Percentiles rank a stretch among this genome's conserved stretches.
These are phyloP conservation scores for Vulpes lagopus DNA, from an alignment of 2,113 vertebrate genomes.

Conservation along the genomic window DNA sequence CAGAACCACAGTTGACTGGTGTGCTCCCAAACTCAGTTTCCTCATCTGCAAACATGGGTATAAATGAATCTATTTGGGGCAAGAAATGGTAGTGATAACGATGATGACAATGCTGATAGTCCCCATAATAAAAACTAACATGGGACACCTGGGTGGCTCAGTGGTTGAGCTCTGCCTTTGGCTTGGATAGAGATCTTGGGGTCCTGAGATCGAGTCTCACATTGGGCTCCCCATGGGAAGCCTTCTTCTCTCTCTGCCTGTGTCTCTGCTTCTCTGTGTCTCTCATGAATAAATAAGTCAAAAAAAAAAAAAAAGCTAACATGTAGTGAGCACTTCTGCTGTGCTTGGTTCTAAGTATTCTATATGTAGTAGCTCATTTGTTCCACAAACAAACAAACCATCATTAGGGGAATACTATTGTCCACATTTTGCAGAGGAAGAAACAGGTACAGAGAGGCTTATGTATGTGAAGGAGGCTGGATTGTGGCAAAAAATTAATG, in stretches of 20 bases:
- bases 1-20: not conserved
- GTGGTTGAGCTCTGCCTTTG: no score
- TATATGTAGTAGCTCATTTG: not conserved
- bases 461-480: no score
- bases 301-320: no score
- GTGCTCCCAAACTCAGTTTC: no score
- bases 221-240: no score
- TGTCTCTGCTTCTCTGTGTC: no score
- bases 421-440: not conserved
- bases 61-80: not conserved
- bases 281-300: no score
- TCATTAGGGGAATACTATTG: not conserved
- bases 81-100: not conserved
- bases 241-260: no score
- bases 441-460: not conserved
- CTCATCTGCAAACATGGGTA: not conserved
- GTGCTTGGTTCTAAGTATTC: not conserved
- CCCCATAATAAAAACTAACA: not conserved
- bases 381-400: not conserved
- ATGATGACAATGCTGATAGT: not conserved
- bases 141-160: no score
- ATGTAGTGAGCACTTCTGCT: no score
- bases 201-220: no score
- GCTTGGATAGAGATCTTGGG: no score
- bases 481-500: not conserved